phyloP scores from a whole-genome alignment of 1,140 invertebrate genomes.

The Zaprionus taronus region DNA sequence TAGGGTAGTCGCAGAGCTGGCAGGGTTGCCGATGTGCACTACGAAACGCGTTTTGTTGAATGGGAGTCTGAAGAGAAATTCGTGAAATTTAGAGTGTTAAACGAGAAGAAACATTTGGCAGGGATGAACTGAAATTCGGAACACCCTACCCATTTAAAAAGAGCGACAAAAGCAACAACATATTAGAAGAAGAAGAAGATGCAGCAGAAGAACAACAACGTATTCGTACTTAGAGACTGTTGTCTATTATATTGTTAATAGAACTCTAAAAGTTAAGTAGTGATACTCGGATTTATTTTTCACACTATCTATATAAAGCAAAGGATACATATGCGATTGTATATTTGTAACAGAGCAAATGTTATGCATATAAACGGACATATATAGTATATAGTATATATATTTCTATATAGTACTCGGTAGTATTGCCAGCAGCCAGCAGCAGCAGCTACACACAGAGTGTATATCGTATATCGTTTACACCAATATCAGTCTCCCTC shows the following conservation, averaged over 20 bases:
- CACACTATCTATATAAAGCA: slow-evolving; percentile 49
- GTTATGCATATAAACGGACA: slow-evolving; percentile 23
- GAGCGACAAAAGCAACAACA: slow-evolving; percentile 10
- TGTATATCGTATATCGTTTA: slow-evolving; percentile 15
- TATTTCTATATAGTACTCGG: slow-evolving; percentile 48
- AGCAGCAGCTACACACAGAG: slow-evolving; percentile 20
- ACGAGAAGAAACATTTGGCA: neutral
- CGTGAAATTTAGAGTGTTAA: neutral
- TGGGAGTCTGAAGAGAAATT: neutral
- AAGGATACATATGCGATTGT: slow-evolving; percentile 45
- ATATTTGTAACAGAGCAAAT: slow-evolving; percentile 43
- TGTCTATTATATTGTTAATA: slow-evolving; percentile 83
- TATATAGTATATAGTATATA: slow-evolving; percentile 23
- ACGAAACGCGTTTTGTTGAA: slow-evolving; percentile 23
- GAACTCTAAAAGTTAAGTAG: slow-evolving; percentile 80
- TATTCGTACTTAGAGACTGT: slow-evolving; percentile 83
- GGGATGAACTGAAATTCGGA: neutral
- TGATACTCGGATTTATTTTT: slow-evolving; percentile 83
- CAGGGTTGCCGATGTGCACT: slow-evolving; percentile 20
- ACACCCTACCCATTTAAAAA: neutral
- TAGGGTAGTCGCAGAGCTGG: slow-evolving; percentile 31
- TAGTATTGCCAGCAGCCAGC: slow-evolving; percentile 45
- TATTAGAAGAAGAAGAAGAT: slow-evolving; percentile 15
- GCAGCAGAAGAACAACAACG: slow-evolving; percentile 68
- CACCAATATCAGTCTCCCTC: slow-evolving; percentile 22